These are phyloP conservation scores for Eulemur rufifrons DNA, from an alignment of 2,113 vertebrate genomes.

Conservation along the genomic window DNA sequence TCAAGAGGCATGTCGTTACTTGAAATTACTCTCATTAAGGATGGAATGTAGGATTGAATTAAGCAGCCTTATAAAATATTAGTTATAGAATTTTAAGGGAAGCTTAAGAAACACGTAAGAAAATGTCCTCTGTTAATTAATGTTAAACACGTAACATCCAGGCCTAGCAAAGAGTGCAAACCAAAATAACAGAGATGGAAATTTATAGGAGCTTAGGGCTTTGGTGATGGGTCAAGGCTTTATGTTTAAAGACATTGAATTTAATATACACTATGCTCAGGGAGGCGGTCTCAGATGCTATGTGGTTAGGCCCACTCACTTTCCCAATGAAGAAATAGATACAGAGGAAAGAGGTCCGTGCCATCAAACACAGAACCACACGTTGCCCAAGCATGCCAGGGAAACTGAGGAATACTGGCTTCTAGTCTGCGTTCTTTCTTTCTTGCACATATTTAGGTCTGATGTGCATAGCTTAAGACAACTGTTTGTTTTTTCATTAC, in stretches of 20 bases:
- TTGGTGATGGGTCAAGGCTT: not conserved
- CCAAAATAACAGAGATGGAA: not conserved
- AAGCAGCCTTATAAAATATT: slow-evolving; percentile 28
- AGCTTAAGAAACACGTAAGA: not conserved
- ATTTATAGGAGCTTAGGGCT: not conserved
- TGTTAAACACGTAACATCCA: not conserved
- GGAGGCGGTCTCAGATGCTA: not conserved
- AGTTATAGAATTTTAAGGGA: not conserved
- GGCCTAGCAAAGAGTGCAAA: not conserved
- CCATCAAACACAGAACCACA: not conserved
- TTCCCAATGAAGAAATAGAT: not conserved
- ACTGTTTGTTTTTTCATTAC: not conserved
- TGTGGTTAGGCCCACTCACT: not conserved
- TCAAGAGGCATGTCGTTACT: not conserved
- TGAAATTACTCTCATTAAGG: slow-evolving; percentile 22
- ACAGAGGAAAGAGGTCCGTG: not conserved
- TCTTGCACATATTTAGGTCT: not conserved
- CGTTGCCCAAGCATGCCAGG: not conserved
- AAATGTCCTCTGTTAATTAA: not conserved
- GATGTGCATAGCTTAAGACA: not conserved
- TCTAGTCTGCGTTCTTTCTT: not conserved
- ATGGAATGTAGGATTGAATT: not conserved
- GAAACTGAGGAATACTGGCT: not conserved
- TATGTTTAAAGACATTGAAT: not conserved
- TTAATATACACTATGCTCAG: not conserved